Evolutionary conservation across 2,113 vertebrate species (phyloP).

Genomic region (Xiphophorus couchianus): DNA sequence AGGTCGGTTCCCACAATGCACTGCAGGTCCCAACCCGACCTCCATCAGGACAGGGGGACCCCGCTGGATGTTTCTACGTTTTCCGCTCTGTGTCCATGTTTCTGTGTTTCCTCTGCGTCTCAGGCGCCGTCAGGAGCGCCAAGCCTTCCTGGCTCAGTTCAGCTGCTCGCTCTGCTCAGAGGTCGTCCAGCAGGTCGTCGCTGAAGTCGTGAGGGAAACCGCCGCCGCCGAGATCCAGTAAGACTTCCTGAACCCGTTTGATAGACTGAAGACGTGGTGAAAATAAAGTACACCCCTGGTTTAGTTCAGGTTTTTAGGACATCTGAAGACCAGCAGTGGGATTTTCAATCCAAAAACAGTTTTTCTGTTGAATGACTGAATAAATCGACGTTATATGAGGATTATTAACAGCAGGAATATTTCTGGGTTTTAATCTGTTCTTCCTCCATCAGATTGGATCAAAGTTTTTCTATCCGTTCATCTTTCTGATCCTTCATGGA

Average conservation of each 20-base stretch:
- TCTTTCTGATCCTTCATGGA: too few species aligned
- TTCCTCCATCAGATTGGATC: too few species aligned
- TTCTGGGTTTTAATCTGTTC: too few species aligned
- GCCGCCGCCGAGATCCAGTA: constrained; percentile 84
- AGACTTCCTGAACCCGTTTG: constrained; percentile 13
- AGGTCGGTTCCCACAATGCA: constrained; percentile 74
- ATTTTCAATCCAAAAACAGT: too few species aligned
- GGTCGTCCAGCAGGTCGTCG: constrained; percentile 83
- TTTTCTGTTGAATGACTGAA: too few species aligned
- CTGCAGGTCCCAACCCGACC: background rate
- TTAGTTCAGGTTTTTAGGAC: too few species aligned
- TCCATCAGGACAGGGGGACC: background rate
- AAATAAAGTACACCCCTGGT: background rate
- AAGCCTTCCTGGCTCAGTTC: constrained; percentile 79
- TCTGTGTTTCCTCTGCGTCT: background rate
- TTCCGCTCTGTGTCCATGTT: too few species aligned
- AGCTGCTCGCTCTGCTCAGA: constrained; percentile 82
- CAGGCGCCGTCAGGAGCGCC: constrained; percentile 86
- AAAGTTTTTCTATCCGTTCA: too few species aligned
- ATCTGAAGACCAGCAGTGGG: too few species aligned
- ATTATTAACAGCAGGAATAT: too few species aligned
- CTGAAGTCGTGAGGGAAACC: constrained; percentile 76
- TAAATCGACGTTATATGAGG: too few species aligned
- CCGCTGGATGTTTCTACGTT: too few species aligned
- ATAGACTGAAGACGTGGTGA: background rate